A percentile compares a stretch with the other conserved stretches of the same genome.
Conservation (phyloP, 2,113 vertebrate genomes). For the Urocitellus parryii region DNA sequence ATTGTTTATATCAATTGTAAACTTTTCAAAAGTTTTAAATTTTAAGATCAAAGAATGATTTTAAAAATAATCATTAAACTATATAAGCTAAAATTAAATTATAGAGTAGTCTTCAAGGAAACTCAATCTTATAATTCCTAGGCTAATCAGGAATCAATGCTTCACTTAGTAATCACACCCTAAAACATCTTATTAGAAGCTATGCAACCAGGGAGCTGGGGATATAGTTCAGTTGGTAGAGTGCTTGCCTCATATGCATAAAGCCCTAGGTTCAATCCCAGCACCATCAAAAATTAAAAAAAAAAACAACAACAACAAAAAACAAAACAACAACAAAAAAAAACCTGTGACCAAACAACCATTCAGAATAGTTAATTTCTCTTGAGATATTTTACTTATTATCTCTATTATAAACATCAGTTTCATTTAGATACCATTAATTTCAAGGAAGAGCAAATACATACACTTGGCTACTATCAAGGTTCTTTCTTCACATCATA, state of each 20-base stretch:
- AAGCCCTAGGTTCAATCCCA: too few species aligned
- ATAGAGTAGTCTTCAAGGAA: neutral
- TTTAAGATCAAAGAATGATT: neutral
- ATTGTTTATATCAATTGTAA: neutral
- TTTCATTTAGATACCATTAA: neutral
- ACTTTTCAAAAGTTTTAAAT: neutral
- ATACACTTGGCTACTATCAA: neutral
- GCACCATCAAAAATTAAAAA: too few species aligned
- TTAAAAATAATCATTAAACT: neutral
- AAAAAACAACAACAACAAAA: neutral
- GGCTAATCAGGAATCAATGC: neutral
- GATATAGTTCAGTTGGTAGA: too few species aligned
- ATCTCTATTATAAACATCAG: neutral
- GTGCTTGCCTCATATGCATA: too few species aligned
- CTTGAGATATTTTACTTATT: neutral
- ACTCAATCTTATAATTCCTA: neutral
- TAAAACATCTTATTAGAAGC: neutral
- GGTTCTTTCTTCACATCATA: neutral
- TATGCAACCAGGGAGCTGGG: neutral
- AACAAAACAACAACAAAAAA: neutral
- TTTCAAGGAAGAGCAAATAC: neutral
- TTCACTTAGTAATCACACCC: neutral
- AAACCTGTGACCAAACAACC: neutral
- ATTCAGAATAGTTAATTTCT: neutral
- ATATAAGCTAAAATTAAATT: neutral